Evolutionary conservation across 2,113 vertebrate species (phyloP).

Genomic region (Hucho hucho): DNA sequence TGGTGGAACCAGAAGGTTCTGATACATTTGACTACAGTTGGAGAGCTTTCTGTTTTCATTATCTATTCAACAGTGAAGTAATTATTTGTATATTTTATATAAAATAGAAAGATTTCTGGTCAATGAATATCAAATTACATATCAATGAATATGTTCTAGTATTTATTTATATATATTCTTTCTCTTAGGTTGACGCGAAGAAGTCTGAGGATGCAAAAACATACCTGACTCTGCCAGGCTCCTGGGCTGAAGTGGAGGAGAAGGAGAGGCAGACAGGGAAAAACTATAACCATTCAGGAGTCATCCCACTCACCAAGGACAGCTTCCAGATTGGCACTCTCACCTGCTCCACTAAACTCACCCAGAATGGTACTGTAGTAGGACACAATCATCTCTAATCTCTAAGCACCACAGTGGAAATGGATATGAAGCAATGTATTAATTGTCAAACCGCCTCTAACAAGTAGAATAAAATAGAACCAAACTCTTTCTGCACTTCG

Average conservation of each 20-base stretch:
- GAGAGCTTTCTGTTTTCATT: too few species aligned
- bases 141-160: constrained; percentile 38
- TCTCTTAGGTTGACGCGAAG: constrained; percentile 85
- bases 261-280: constrained; percentile 80
- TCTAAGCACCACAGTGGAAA: too few species aligned
- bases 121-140: constrained; percentile 60
- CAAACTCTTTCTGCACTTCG: too few species aligned
- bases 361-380: constrained; percentile 84
- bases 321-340: constrained; percentile 90
- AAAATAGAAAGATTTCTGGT: constrained; percentile 29
- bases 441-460: too few species aligned
- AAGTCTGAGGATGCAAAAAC: constrained; percentile 89
- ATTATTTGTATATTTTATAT: constrained; percentile 34
- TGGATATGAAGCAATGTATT: too few species aligned
- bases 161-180: constrained; percentile 27
- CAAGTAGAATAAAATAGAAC: too few species aligned
- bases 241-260: constrained; percentile 82
- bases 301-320: constrained; percentile 84
- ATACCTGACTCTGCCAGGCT: constrained; percentile 85
- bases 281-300: constrained; percentile 67
- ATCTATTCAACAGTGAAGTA: background rate
- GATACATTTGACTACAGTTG: background rate
- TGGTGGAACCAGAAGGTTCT: background rate
- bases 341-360: constrained; percentile 96
- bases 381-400: too few species aligned